Conservation (phyloP, 2,113 vertebrate genomes). For the Bostrychus sinensis region DNA sequence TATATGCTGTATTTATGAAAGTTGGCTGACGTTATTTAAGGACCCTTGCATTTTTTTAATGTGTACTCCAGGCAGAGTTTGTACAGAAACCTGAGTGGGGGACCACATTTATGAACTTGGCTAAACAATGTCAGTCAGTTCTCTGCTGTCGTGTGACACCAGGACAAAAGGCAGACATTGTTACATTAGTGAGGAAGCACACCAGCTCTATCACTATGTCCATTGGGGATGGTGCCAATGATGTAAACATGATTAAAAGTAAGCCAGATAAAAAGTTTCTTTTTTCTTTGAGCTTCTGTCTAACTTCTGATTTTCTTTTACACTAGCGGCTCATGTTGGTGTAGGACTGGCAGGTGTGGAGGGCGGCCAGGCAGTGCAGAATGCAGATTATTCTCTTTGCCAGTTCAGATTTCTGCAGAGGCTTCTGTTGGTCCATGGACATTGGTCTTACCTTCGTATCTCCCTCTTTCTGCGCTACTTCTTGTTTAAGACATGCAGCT, state of each 20-base stretch:
- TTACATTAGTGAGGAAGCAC: constrained; percentile 87
- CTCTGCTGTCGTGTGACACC: constrained; percentile 94
- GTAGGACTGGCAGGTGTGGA: constrained; percentile 89
- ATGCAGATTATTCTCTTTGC: constrained; percentile 87
- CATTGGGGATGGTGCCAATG: constrained; percentile 93
- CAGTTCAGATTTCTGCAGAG: constrained; percentile 88
- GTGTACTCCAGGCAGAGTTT: constrained; percentile 60
- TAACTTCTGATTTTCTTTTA: neutral
- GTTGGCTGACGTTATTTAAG: too few species aligned
- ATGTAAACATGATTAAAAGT: constrained; percentile 98
- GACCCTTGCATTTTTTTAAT: constrained; percentile 8
- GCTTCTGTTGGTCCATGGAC: constrained; percentile 90
- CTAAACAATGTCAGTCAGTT: constrained; percentile 86
- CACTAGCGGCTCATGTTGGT: constrained; percentile 86
- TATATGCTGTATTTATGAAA: too few species aligned
- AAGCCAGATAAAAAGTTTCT: constrained; percentile 50
- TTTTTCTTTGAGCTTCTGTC: neutral
- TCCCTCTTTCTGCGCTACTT: constrained; percentile 89
- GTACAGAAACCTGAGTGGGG: constrained; percentile 52
- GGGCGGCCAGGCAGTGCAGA: constrained; percentile 90
- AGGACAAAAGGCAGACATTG: constrained; percentile 88
- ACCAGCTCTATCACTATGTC: constrained; percentile 83
- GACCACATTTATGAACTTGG: constrained; percentile 84
- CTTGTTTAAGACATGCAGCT: constrained; percentile 89
- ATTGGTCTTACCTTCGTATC: constrained; percentile 89